These are phyloP conservation scores for Macquaria ambigua DNA, from an alignment of 2,113 vertebrate species.

Conservation along the genomic window DNA sequence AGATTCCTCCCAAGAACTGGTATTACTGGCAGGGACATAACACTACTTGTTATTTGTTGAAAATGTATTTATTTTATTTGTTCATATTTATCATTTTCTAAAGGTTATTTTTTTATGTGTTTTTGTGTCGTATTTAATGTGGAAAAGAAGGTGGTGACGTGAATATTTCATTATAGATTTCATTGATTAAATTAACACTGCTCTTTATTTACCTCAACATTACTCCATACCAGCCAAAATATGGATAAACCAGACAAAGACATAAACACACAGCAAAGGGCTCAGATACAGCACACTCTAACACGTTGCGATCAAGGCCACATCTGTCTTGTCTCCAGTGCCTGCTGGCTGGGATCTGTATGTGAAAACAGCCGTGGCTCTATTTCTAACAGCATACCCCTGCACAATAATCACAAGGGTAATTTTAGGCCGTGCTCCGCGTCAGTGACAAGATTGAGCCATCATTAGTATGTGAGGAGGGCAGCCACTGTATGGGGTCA, in stretches of 20 bases:
- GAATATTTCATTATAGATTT: background rate
- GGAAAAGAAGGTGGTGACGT: background rate
- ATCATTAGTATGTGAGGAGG: conserved; percentile 54
- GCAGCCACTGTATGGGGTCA: conserved; percentile 31
- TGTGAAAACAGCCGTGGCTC: conserved; percentile 26
- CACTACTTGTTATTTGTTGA: no score
- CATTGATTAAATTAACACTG: background rate
- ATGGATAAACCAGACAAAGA: background rate
- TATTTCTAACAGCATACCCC: conserved; percentile 33
- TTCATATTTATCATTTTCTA: no score
- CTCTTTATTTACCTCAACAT: background rate
- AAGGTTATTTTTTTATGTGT: background rate
- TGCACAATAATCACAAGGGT: conserved; percentile 50
- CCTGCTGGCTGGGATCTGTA: conserved; percentile 24
- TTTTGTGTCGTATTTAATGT: background rate
- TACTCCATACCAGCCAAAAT: background rate
- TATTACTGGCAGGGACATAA: no score
- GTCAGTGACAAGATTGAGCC: conserved; percentile 48
- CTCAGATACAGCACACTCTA: background rate
- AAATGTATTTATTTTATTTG: no score
- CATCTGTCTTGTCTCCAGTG: conserved; percentile 24
- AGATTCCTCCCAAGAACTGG: no score
- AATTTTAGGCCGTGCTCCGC: conserved; percentile 57
- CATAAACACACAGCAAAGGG: background rate
- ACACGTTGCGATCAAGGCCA: conserved; percentile 18